Evolutionary conservation across 1,140 invertebrate species (phyloP).

Genomic region (Artemia franciscana): DNA sequence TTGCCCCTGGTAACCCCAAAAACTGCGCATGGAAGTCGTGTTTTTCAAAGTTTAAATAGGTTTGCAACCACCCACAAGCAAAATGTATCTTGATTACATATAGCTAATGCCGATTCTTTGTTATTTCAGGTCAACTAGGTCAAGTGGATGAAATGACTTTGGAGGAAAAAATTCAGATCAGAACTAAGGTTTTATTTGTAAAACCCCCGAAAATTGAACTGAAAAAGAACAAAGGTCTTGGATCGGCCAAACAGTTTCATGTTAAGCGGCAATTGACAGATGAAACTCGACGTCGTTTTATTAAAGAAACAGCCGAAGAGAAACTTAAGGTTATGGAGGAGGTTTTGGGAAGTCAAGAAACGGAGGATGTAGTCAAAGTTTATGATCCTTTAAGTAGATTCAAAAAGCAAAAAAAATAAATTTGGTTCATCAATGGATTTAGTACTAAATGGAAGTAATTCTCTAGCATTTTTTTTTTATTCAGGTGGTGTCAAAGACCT

Average conservation of each 20-base stretch:
- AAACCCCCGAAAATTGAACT: slow-evolving; percentile 53
- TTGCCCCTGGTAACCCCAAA: too few relatives aligned
- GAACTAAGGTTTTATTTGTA: slow-evolving; percentile 40
- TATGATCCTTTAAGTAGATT: not conserved
- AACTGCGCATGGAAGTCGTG: too few relatives aligned
- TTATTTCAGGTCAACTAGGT: slow-evolving; percentile 10
- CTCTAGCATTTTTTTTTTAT: too few relatives aligned
- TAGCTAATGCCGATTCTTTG: not conserved
- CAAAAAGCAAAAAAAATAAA: not conserved
- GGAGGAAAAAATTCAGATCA: slow-evolving; percentile 53
- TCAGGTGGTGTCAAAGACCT: too few relatives aligned
- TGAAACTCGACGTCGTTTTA: slow-evolving; percentile 31
- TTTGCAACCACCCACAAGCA: slow-evolving; percentile 2
- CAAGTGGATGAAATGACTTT: slow-evolving; percentile 33
- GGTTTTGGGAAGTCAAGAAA: not conserved
- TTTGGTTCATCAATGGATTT: too few relatives aligned
- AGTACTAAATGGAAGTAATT: too few relatives aligned
- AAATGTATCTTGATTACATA: not conserved
- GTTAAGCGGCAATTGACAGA: slow-evolving; percentile 56
- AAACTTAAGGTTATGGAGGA: not conserved
- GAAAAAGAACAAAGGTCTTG: slow-evolving; percentile 42
- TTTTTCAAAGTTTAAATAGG: slow-evolving; percentile 11
- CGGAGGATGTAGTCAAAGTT: not conserved
- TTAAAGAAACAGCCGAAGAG: not conserved
- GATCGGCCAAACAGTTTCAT: slow-evolving; percentile 41